A percentile compares a stretch with the other conserved stretches of the same genome.
phyloP scores from a whole-genome alignment of 2,888 invertebrate genomes.

The Aporophyla lueneburgensis region DNA sequence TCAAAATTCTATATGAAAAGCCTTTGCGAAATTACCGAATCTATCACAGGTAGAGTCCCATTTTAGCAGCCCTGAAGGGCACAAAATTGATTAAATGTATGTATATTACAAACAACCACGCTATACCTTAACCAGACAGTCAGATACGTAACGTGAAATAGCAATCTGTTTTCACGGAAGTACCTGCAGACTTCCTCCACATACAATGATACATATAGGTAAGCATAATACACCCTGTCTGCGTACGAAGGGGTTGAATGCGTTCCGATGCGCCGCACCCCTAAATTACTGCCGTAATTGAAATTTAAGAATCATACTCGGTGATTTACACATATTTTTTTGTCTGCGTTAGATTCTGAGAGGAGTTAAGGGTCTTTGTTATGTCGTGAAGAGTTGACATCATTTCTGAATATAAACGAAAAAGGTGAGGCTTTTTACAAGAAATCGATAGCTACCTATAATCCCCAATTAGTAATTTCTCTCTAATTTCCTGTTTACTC shows the following conservation, averaged over 20 bases:
- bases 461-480: too few species aligned
- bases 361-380: background rate
- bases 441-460: background rate
- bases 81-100: constrained; percentile 22
- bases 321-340: constrained; percentile 8
- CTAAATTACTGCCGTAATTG: constrained; percentile 30
- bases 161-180: constrained; percentile 38
- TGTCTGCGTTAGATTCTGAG: background rate
- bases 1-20: background rate
- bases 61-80: background rate
- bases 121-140: background rate
- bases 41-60: background rate
- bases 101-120: background rate
- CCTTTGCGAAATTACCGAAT: constrained; percentile 12
- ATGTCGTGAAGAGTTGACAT: background rate
- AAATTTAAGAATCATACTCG: constrained; percentile 23
- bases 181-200: constrained; percentile 6
- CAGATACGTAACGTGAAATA: constrained; percentile 26
- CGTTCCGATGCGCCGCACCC: constrained; percentile 37
- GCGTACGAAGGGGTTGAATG: constrained; percentile 30
- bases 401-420: background rate
- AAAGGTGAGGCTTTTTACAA: background rate
- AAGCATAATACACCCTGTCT: constrained; percentile 30
- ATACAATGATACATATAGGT: background rate
- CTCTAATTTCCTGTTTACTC: background rate